Percentiles rank a stretch among this genome's conserved stretches.
These are phyloP conservation scores for Suricata suricatta DNA, from an alignment of 2,113 vertebrate species.

Conservation along the genomic window DNA sequence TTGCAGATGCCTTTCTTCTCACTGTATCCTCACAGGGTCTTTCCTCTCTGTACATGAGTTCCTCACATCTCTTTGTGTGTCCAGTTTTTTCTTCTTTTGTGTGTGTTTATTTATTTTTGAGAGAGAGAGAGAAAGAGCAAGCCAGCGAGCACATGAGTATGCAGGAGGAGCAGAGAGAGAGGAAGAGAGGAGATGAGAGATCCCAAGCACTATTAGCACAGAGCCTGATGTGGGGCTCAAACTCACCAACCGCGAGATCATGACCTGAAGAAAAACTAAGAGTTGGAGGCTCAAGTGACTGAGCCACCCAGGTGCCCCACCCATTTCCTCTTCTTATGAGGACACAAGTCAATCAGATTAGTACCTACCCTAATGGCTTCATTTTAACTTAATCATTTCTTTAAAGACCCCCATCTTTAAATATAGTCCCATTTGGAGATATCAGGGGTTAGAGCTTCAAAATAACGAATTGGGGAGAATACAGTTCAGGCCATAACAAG, in stretches of 20 bases:
- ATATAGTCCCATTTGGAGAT: background rate
- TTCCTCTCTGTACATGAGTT: background rate
- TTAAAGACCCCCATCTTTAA: background rate
- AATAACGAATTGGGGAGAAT: background rate
- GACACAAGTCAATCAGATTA: background rate
- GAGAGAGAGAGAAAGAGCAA: no score
- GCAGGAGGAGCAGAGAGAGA: no score
- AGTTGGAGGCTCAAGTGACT: no score
- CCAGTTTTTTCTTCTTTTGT: background rate
- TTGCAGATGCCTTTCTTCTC: background rate
- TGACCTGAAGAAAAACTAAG: no score
- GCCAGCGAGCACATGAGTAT: no score
- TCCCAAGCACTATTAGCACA: no score
- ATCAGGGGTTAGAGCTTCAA: background rate
- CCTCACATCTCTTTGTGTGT: background rate
- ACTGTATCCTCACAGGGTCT: background rate
- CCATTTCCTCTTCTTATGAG: background rate
- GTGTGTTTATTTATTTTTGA: no score
- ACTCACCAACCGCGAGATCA: no score
- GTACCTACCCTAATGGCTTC: background rate
- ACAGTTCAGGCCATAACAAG: background rate
- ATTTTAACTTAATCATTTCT: background rate
- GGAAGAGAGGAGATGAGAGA: no score
- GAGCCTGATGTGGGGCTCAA: no score
- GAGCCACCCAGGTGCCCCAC: no score